Evolutionary conservation across 2,113 vertebrate genomes (phyloP).

Genomic region (Phodopus roborovskii): DNA sequence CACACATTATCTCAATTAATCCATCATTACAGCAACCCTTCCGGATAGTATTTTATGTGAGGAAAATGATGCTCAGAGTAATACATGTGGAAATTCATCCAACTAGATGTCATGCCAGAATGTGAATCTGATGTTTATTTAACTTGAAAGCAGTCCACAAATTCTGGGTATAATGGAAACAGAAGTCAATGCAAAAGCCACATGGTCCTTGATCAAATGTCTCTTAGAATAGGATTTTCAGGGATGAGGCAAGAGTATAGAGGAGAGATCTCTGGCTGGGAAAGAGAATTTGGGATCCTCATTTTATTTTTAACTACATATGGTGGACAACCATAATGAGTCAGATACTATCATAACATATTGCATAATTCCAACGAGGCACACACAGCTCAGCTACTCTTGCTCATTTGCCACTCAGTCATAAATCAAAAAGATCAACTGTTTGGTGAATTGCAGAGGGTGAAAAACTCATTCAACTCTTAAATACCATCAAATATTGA

Average conservation of each 20-base stretch:
- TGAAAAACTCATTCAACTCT: constrained; percentile 72
- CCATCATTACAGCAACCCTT: not conserved
- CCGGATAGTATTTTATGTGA: constrained; percentile 26
- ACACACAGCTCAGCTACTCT: constrained; percentile 51
- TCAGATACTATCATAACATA: not conserved
- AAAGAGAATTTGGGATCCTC: not conserved
- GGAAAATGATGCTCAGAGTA: constrained; percentile 7
- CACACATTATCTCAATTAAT: not conserved
- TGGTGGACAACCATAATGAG: constrained; percentile 48
- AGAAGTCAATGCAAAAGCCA: constrained; percentile 47
- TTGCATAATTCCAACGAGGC: constrained; percentile 38
- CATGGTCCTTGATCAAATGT: constrained; percentile 27
- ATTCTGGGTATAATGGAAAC: not conserved
- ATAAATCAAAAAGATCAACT: constrained; percentile 69
- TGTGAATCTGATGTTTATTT: not conserved
- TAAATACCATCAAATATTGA: constrained; percentile 72
- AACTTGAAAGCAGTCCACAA: constrained; percentile 32
- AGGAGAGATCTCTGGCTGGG: not conserved
- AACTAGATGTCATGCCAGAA: not conserved
- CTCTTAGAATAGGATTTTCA: not conserved
- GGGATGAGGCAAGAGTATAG: not conserved
- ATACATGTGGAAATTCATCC: not conserved
- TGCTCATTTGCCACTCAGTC: constrained; percentile 49
- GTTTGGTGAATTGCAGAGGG: not conserved
- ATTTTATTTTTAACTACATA: constrained; percentile 12